Evolutionary conservation across 2,113 vertebrate species (phyloP), one percentile per base, ranked within the genome.

Genomic region (Salvelinus namaycush): DNA sequence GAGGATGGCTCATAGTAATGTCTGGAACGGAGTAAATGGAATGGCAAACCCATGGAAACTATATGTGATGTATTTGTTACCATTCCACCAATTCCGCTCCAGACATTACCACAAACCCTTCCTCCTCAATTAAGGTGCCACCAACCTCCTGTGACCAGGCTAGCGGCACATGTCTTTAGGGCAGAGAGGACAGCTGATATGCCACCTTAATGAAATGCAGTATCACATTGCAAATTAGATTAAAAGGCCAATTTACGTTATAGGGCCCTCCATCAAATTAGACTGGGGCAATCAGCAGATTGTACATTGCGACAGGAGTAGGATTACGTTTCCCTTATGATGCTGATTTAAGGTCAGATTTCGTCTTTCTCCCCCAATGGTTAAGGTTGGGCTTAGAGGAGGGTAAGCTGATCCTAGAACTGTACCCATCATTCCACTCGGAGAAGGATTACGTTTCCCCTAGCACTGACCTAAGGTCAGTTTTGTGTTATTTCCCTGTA

Each of bases 191-290:
- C 82, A 88, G 79, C 62, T 72, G 81, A 85, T 78, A 54, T 68
- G 64, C 1, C 27, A 67, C 81, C 66, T 79, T 70, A 76, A 16
- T 68, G 2, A 16, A 84, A 76, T 83, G 70, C 82, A 79, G 78
- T n/a, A 1, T 71, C 71, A 67, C 3, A 5, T 24, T 51, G 75
- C 59, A 66, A 76, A 83, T 79, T 71, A 76, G 73, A 82, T 44
- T 1, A 0, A 31, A 54, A 66, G 29, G 31, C 72, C 82, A 24
- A 84, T 77, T 83, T 75, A 80, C 62, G 74, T 70, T 64, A 34
- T 34, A 44, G 27, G 69, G 83, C 86, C 80, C 83, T 87, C 72
- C 11, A 65, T 78, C 76, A 81, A 78, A 89, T 89, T 29, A 81
- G 66, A 79, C 39, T 49, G 20, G 22, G 65, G 29, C 34, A 68